These are phyloP conservation scores for Drosophila demipolita DNA, from an alignment of 2,888 invertebrate genomes.

Conservation along the genomic window DNA sequence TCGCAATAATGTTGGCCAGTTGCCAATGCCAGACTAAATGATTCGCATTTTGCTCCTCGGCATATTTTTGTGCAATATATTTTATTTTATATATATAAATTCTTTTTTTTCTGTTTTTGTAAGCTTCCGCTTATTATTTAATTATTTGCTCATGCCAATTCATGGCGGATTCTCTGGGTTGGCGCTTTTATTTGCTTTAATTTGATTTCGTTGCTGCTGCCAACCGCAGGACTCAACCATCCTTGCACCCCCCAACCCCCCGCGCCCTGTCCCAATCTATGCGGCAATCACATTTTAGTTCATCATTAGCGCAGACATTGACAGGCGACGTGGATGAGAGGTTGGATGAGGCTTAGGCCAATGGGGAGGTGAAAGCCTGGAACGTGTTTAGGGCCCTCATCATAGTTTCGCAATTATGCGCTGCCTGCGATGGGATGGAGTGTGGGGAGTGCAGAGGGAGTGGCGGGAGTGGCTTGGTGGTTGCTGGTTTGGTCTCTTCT, in stretches of 20 bases:
- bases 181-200: slow-evolving; percentile 62
- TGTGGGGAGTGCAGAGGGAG: background rate
- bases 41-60: slow-evolving; percentile 35
- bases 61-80: slow-evolving; percentile 19
- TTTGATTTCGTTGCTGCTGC: slow-evolving; percentile 71
- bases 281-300: slow-evolving; percentile 73
- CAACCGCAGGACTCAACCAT: slow-evolving; percentile 44
- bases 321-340: slow-evolving; percentile 49
- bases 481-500: slow-evolving; percentile 20
- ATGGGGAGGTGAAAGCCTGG: background rate
- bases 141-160: slow-evolving; percentile 75
- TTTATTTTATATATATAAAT: background rate
- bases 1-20: slow-evolving; percentile 45
- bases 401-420: slow-evolving; percentile 76
- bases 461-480: background rate
- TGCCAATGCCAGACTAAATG: slow-evolving; percentile 54
- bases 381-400: slow-evolving; percentile 48
- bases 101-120: slow-evolving; percentile 14
- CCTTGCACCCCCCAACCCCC: background rate
- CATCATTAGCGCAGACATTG: slow-evolving; percentile 78
- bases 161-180: slow-evolving; percentile 45
- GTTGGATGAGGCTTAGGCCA: slow-evolving; percentile 1
- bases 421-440: background rate
- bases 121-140: slow-evolving; percentile 69
- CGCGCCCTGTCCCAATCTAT: slow-evolving; percentile 8